Evolutionary conservation across 2,113 vertebrate genomes (phyloP), one percentile per base, ranked within the genome.

Genomic region (Fregetta grallaria): DNA sequence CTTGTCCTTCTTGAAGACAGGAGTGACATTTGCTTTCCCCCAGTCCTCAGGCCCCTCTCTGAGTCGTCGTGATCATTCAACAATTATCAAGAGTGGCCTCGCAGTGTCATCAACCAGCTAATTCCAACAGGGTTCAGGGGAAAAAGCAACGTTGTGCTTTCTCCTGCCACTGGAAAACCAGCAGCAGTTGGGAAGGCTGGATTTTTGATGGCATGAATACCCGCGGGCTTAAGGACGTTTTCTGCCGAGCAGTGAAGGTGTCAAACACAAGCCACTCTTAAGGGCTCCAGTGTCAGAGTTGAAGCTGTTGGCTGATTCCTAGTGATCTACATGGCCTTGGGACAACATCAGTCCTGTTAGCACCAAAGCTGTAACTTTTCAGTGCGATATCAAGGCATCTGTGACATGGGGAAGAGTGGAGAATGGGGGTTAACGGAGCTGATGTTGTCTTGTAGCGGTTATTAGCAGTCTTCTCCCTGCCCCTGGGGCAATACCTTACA

Each of bases 11-110:
- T n/a, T 61, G 67, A 70, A 74, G 62, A 21, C 56, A 36, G 56
- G 62, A 53, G 50, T 65, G 82, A 53, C 21, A 6, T 49, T 42
- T 59, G 19, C 27, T 58, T 65, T 53, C 50, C 20, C 59, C 26
- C 14, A 32, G 50, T 32, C 44, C n/a, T 74, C n/a, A 32, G 55
- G 14, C 61, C 59, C 17, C 45, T 79, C 67, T 93, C 18, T 30
- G 40, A 44, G 0, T 49, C 6, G 6, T 55, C 44, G 8, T 4
- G 2, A 5, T 45, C 10, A 3, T 45, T 84, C 23, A 42, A 0
- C 0, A 0, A 3, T 38, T 58, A 58, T 12, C 0, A 0, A n/a
- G 61, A 47, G 27, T 14, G 13, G 17, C 56, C 25, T 67, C 2
- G 1, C 42, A 74, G 2, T 61, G 40, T 55, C 34, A 72, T 65